Conservation (phyloP, 2,888 invertebrate species). For the Lycaena phlaeas region DNA sequence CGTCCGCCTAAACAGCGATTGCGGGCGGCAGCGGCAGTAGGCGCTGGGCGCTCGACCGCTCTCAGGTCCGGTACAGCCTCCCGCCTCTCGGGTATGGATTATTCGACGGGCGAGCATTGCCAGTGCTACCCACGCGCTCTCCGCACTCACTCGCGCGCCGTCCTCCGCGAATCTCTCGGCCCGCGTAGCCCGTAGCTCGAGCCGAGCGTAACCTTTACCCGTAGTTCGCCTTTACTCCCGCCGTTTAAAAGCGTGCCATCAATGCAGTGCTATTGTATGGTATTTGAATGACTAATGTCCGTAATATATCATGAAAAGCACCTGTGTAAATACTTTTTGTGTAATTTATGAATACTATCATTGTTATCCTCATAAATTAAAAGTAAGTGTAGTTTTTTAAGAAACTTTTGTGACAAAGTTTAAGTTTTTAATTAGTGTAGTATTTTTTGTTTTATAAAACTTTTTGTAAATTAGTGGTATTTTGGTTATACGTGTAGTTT, state of each 20-base stretch:
- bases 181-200: constrained; percentile 29
- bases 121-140: constrained; percentile 60
- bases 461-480: not conserved
- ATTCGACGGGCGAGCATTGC: constrained; percentile 54
- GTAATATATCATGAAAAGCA: constrained; percentile 47
- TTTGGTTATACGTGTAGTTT: no score
- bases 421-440: not conserved
- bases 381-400: not conserved
- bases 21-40: constrained; percentile 32
- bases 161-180: constrained; percentile 18
- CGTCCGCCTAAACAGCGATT: constrained; percentile 36
- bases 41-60: constrained; percentile 53
- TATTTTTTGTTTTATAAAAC: not conserved
- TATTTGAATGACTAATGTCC: constrained; percentile 46
- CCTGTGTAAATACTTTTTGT: constrained; percentile 48
- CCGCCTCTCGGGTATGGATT: constrained; percentile 65
- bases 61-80: constrained; percentile 66
- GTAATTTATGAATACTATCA: constrained; percentile 34
- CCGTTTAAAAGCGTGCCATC: constrained; percentile 50
- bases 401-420: not conserved
- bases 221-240: constrained; percentile 30
- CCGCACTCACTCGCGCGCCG: constrained; percentile 39
- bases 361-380: not conserved
- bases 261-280: constrained; percentile 42
- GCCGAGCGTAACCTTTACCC: constrained; percentile 33